phyloP scores from a whole-genome alignment of 1,140 invertebrate genomes.

The Drosophila subpulchrella region DNA sequence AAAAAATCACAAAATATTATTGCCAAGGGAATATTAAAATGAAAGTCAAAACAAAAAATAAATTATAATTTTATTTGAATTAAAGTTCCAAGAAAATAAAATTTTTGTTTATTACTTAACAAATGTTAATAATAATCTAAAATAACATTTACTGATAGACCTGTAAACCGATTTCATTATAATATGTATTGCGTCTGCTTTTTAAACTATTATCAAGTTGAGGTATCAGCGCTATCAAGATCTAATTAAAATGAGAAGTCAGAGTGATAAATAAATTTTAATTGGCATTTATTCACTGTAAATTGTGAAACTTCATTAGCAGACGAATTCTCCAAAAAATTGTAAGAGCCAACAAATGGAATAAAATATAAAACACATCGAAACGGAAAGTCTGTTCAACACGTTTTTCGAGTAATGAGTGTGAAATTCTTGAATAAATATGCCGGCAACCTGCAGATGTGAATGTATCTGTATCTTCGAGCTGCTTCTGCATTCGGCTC shows the following conservation, averaged over 20 bases:
- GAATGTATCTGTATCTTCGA: constrained; percentile 9
- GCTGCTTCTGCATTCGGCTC: constrained; percentile 6
- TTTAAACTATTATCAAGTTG: too few species aligned
- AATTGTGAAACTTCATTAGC: not conserved
- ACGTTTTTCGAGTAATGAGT: constrained; percentile 75
- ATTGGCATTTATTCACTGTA: not conserved
- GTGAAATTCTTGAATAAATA: constrained; percentile 81
- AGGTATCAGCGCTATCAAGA: too few species aligned
- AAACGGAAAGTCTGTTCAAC: constrained; percentile 68
- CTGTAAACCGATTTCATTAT: too few species aligned
- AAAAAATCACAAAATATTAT: too few species aligned
- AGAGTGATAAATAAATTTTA: not conserved
- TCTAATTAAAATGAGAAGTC: not conserved
- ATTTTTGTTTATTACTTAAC: too few species aligned
- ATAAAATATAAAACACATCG: constrained; percentile 22
- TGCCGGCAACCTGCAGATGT: constrained; percentile 58
- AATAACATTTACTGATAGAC: too few species aligned
- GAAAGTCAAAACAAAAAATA: too few species aligned
- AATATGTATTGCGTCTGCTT: too few species aligned
- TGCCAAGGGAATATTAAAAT: too few species aligned
- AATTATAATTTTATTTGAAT: too few species aligned
- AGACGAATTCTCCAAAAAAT: constrained; percentile 12
- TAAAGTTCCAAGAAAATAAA: too few species aligned
- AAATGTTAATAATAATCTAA: too few species aligned
- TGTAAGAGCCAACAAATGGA: constrained; percentile 43